Evolutionary conservation across 2,888 invertebrate genomes (phyloP).

Genomic region (Hylaea fasciaria): DNA sequence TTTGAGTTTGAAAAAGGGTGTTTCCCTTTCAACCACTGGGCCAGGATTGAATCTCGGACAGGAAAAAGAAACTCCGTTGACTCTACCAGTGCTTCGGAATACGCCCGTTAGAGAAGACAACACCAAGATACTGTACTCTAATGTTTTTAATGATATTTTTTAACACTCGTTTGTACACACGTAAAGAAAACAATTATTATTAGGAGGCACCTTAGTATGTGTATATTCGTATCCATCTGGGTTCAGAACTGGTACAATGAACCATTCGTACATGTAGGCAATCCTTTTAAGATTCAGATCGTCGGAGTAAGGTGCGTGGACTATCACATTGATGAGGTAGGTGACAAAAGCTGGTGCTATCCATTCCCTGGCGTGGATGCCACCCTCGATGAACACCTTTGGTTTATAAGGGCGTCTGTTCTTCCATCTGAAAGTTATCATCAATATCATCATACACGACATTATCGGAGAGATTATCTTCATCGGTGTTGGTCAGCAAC

Average conservation of each 20-base stretch:
- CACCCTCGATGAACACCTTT: constrained; percentile 84
- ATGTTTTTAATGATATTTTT: too few relatives aligned
- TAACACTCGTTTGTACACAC: too few relatives aligned
- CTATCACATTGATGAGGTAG: constrained; percentile 83
- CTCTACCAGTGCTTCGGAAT: too few relatives aligned
- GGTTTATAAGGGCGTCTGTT: constrained; percentile 28
- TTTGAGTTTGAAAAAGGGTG: too few relatives aligned
- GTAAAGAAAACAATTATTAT: constrained; percentile 12
- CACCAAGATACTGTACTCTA: too few relatives aligned
- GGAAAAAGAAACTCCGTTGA: too few relatives aligned
- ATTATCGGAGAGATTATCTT: too few relatives aligned
- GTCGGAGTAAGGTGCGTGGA: constrained; percentile 64
- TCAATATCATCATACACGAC: not conserved
- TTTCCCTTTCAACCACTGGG: too few relatives aligned
- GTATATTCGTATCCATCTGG: constrained; percentile 90
- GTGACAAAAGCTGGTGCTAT: constrained; percentile 86
- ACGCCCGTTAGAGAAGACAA: too few relatives aligned
- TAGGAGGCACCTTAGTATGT: constrained; percentile 81
- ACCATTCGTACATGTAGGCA: constrained; percentile 86
- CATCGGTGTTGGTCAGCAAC: too few relatives aligned
- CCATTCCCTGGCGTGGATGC: constrained; percentile 91
- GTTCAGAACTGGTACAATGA: constrained; percentile 88
- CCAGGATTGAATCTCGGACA: too few relatives aligned
- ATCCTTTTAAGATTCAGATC: constrained; percentile 65
- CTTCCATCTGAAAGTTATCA: not conserved